A percentile compares a stretch with the other conserved stretches of the same genome.
Evolutionary conservation across 2,888 invertebrate species (phyloP).

Genomic region (Abscondita cerata): DNA sequence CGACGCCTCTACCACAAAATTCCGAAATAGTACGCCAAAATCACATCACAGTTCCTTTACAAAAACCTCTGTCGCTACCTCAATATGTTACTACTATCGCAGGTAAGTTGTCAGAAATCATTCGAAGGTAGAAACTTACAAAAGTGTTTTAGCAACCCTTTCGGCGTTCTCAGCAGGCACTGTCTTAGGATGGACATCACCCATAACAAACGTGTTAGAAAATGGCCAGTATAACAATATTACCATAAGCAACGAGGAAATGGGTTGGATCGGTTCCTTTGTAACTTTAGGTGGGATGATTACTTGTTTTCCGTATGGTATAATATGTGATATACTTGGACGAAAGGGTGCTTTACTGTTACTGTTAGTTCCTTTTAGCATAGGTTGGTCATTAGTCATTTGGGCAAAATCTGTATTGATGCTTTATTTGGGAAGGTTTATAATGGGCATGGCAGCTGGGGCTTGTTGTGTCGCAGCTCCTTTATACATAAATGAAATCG

Average conservation of each 20-base stretch:
- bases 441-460: conserved; percentile 78
- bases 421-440: conserved; percentile 71
- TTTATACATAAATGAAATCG: conserved; percentile 85
- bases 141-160: conserved; percentile 67
- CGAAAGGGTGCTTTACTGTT: conserved; percentile 73
- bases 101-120: conserved; percentile 61
- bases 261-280: conserved; percentile 77
- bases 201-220: conserved; percentile 64
- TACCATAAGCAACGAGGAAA: conserved; percentile 63
- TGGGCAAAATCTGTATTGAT: conserved; percentile 69
- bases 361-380: conserved; percentile 70
- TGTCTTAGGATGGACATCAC: conserved; percentile 81
- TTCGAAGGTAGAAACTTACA: neutral
- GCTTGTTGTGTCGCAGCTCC: conserved; percentile 86
- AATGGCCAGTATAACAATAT: conserved; percentile 59
- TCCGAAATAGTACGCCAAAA: too few species aligned
- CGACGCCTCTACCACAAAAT: too few species aligned
- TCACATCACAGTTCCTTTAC: neutral
- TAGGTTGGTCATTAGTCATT: conserved; percentile 78
- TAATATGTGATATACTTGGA: conserved; percentile 72
- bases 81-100: conserved; percentile 72
- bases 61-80: conserved; percentile 59
- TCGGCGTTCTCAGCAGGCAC: conserved; percentile 81
- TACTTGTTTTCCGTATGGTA: conserved; percentile 76
- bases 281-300: conserved; percentile 76